phyloP scores from a whole-genome alignment of 2,888 invertebrate genomes.

The Drosophila acutilabella region DNA sequence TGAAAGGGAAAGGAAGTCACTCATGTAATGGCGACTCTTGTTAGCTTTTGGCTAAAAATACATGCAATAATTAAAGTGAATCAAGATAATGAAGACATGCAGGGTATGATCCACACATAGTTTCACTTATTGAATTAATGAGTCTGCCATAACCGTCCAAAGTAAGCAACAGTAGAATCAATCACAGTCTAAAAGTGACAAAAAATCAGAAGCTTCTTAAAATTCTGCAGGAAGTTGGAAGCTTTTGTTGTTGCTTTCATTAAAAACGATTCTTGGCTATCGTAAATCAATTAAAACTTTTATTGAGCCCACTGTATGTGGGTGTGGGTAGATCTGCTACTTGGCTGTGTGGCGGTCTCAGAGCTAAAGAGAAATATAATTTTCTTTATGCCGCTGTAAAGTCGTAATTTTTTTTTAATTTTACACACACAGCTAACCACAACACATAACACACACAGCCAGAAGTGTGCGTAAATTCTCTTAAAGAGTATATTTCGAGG shows the following conservation, averaged over 20 bases:
- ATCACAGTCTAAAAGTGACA: constrained; percentile 26
- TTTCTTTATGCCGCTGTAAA: constrained; percentile 61
- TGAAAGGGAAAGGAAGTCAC: neutral
- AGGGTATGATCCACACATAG: constrained; percentile 67
- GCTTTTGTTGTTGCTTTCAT: neutral
- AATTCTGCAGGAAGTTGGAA: constrained; percentile 39
- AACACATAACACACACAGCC: constrained; percentile 14
- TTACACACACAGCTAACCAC: constrained; percentile 21
- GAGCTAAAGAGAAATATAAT: constrained; percentile 52
- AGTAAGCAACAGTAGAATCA: constrained; percentile 22
- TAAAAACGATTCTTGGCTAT: constrained; percentile 41
- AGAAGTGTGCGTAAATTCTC: constrained; percentile 54
- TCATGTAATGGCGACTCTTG: constrained; percentile 20
- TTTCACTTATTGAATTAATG: constrained; percentile 61
- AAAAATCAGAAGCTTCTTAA: constrained; percentile 6
- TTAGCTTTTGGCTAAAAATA: constrained; percentile 38
- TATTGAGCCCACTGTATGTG: constrained; percentile 39
- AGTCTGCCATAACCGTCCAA: constrained; percentile 38
- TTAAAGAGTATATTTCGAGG: constrained; percentile 34
- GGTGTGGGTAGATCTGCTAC: constrained; percentile 4
- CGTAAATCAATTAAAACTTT: constrained; percentile 77
- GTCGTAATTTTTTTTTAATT: constrained; percentile 67
- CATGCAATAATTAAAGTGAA: constrained; percentile 82
- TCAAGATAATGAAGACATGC: constrained; percentile 60
- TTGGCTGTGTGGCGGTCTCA: constrained; percentile 1